Evolutionary conservation across 2,797 vertebrate species (phyloP), one percentile per base, ranked within the genome.

Genomic region (Danionella dracula): DNA sequence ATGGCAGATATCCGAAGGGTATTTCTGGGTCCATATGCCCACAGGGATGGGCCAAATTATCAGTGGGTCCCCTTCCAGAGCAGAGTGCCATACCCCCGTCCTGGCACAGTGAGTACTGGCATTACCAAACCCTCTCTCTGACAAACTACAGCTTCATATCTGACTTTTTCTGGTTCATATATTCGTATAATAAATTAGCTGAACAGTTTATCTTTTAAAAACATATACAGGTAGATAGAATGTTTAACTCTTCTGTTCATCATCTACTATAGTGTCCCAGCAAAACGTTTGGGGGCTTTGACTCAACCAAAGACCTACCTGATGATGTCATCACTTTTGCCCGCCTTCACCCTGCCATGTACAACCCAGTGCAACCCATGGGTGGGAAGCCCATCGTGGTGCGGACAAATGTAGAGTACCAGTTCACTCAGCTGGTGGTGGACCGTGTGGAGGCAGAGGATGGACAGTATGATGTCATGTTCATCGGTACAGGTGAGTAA

Each of bases 391-490:
- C 96, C 2, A 94, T 98, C 66, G 92, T 98, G 85, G 93, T 97
- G 71, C 92, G 96, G 79, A 98, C 96, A 0, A 95, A 98, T 0
- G 92, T 95, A 60, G 95, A 95, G 79, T 97, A 97, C 81, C 96
- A 98, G 79, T 99, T 98, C 83, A 92, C 93, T 13, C 96, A 98
- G 84, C 92, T 99, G 32, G 95, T 98, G 35, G 95, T 99, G 42
- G 96, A 99, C 81, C 85, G 94, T 49, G 96, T 98, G 4, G 96
- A 98, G 13, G 96, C 96, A 4, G 96, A 98, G 74, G 96, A 99
- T 4, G 96, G 96, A n/a, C 95, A 98, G 15, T 99, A 98, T 1
- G 95, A 99, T 10, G 96, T 99, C 80, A 95, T 99, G 95, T 98
- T 99, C 84, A 98, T 99, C 4, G 96, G 96, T 80, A 99, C 96